Evolutionary conservation across 2,888 invertebrate genomes (phyloP).

Genomic region (Phaedon cochleariae): DNA sequence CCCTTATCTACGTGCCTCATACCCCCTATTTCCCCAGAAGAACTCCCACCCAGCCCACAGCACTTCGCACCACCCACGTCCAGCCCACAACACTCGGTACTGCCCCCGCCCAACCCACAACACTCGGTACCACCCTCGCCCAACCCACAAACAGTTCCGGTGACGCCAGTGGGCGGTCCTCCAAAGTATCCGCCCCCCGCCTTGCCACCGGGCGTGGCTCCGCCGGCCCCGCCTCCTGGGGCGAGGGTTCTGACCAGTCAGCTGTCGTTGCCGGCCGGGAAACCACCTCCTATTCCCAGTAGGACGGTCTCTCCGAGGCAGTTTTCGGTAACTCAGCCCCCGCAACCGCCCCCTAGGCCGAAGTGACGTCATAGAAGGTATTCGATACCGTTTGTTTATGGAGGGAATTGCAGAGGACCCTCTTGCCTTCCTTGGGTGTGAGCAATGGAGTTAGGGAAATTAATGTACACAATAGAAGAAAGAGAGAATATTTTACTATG

Average conservation of each 20-base stretch:
- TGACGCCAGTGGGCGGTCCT: conserved; percentile 58
- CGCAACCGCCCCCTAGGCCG: conserved; percentile 59
- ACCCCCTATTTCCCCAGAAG: conserved; percentile 42
- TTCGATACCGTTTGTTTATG: conserved; percentile 58
- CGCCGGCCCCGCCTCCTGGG: conserved; percentile 59
- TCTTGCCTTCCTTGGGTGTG: conserved; percentile 60
- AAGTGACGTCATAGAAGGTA: conserved; percentile 60
- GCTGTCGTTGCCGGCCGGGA: conserved; percentile 47
- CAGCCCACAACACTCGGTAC: conserved; percentile 7
- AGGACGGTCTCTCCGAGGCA: conserved; percentile 64
- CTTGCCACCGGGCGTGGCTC: conserved; percentile 55
- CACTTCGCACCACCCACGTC: too few species aligned
- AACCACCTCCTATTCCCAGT: conserved; percentile 67
- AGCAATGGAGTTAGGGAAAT: conserved; percentile 2
- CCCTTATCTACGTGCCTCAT: conserved; percentile 34
- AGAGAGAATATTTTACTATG: too few species aligned
- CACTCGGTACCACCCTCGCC: conserved; percentile 37
- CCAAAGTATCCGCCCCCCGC: conserved; percentile 60
- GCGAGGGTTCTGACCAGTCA: conserved; percentile 54
- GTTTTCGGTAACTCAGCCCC: conserved; percentile 60
- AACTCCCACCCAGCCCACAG: too few species aligned
- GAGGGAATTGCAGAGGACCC: conserved; percentile 55
- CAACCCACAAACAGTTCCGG: conserved; percentile 51
- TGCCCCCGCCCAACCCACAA: conserved; percentile 26
- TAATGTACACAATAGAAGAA: too few species aligned